phyloP scores from a whole-genome alignment of 2,888 invertebrate species.

The Phytoseiulus persimilis region DNA sequence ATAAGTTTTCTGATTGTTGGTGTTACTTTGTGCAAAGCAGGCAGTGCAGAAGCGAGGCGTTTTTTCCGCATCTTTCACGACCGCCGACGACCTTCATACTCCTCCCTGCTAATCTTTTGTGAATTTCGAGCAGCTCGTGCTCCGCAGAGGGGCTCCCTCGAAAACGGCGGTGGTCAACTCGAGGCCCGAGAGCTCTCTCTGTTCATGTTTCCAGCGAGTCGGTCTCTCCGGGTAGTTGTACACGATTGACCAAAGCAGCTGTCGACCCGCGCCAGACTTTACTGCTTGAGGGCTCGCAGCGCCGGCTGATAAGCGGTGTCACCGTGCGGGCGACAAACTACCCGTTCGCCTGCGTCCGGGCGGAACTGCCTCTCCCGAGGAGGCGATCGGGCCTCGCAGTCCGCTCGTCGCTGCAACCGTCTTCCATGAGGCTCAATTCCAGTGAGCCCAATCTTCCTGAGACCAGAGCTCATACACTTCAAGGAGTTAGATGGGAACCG shows the following conservation, averaged over 20 bases:
- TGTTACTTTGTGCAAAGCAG: background rate
- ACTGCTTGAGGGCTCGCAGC: background rate
- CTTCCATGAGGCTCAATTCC: too few species aligned
- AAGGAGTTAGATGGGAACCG: too few species aligned
- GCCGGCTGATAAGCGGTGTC: background rate
- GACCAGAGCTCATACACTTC: too few species aligned
- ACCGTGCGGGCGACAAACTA: background rate
- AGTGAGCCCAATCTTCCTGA: too few species aligned
- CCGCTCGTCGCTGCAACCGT: too few species aligned
- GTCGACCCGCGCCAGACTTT: background rate
- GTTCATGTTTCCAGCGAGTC: too few species aligned
- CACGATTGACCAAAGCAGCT: background rate
- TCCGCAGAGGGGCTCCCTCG: too few species aligned
- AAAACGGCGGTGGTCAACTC: too few species aligned
- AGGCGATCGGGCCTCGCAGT: too few species aligned
- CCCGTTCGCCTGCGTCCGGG: background rate
- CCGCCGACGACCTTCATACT: background rate
- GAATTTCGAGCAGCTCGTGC: too few species aligned
- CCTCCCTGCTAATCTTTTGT: background rate
- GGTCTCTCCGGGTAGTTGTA: background rate
- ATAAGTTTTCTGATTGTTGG: constrained; percentile 33
- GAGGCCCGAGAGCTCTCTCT: too few species aligned
- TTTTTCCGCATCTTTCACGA: background rate
- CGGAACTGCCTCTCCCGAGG: too few species aligned
- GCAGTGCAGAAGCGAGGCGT: background rate